Evolutionary conservation across 2,113 vertebrate species (phyloP).

Genomic region (Anguilla rostrata): DNA sequence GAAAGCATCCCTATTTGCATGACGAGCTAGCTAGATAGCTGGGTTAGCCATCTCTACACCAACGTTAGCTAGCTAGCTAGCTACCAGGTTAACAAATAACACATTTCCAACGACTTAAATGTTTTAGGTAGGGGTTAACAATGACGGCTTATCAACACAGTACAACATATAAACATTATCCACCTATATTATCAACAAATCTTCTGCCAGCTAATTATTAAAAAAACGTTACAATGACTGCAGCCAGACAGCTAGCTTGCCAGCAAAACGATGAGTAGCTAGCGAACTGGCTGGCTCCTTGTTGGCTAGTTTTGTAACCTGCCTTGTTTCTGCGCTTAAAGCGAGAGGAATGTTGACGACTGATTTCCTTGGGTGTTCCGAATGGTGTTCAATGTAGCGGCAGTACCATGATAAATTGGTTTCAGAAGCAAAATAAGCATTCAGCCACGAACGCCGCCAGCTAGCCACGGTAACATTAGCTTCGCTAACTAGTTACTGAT

Average conservation of each 20-base stretch:
- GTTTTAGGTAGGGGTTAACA: background rate
- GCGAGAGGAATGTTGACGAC: conserved; percentile 54
- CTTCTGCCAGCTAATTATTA: background rate
- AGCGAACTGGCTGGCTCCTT: background rate
- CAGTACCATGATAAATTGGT: conserved; percentile 47
- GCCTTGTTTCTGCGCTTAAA: conserved; percentile 61
- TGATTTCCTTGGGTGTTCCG: conserved; percentile 32
- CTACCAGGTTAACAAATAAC: background rate
- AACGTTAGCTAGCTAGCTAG: background rate
- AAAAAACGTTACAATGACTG: background rate
- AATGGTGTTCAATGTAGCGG: conserved; percentile 44
- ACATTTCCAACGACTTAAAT: background rate
- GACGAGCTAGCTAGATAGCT: background rate
- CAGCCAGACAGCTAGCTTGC: background rate
- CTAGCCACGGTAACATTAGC: conserved; percentile 1
- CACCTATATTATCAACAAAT: background rate
- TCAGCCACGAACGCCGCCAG: conserved; percentile 29
- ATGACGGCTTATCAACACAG: background rate
- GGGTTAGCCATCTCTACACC: background rate
- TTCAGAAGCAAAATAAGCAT: conserved; percentile 25
- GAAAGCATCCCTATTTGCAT: background rate
- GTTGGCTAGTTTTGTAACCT: conserved; percentile 45
- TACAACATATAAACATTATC: background rate
- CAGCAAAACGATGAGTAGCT: background rate
- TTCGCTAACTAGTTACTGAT: conserved; percentile 25